These are phyloP conservation scores for Toxotes chatareus DNA, from an alignment of 2,113 vertebrate genomes.

Conservation along the genomic window DNA sequence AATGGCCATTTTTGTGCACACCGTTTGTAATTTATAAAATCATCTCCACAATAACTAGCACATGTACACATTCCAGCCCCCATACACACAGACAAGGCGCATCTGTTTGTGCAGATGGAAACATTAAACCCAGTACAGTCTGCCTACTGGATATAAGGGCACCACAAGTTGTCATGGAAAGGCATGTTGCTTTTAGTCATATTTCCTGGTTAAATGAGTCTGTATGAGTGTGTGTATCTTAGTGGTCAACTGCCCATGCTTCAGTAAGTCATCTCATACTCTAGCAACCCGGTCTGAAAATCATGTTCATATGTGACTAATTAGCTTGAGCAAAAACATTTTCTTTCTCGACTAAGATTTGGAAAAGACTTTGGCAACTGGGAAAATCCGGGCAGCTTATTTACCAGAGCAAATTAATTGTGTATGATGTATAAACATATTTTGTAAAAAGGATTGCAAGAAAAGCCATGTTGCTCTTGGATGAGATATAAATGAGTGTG, in stretches of 20 bases:
- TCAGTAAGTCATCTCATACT: background rate
- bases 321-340: background rate
- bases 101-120: conserved; percentile 51
- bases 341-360: background rate
- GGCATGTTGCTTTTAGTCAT: conserved; percentile 35
- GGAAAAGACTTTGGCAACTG: background rate
- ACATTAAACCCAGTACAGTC: conserved; percentile 23
- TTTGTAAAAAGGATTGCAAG: background rate
- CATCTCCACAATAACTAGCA: background rate
- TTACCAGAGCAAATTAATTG: background rate
- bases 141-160: conserved; percentile 47
- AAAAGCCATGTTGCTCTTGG: background rate
- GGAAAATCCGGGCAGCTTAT: background rate
- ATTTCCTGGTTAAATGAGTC: conserved; percentile 14
- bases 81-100: conserved; percentile 15
- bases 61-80: background rate
- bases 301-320: background rate
- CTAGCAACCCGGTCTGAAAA: background rate
- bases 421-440: background rate
- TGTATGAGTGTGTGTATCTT: background rate
- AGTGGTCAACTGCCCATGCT: conserved; percentile 12
- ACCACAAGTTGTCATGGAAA: conserved; percentile 58
- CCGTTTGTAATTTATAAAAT: conserved; percentile 24
- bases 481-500: conserved; percentile 1
- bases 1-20: background rate